Evolutionary conservation across 2,113 vertebrate species (phyloP).

Genomic region (Dendrocopos noguchii): DNA sequence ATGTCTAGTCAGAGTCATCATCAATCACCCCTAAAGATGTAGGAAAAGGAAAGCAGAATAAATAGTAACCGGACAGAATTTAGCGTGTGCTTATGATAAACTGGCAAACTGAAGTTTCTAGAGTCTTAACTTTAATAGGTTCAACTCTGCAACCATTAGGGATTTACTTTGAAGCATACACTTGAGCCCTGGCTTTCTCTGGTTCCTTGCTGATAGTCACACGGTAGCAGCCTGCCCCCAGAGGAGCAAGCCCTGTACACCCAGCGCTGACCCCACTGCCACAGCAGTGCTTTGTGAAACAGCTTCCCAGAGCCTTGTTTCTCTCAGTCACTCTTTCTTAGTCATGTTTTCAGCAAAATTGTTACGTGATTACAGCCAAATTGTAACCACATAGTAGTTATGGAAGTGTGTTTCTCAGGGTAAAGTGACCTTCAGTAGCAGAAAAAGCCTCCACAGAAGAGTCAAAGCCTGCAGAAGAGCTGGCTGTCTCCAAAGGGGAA

Average conservation of each 20-base stretch:
- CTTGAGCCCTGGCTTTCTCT: too few relatives aligned
- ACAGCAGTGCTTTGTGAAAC: too few relatives aligned
- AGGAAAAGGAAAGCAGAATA: background rate
- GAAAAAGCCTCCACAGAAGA: background rate
- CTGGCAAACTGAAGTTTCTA: background rate
- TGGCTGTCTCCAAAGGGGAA: background rate
- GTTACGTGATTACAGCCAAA: too few relatives aligned
- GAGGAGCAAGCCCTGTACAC: rapidly evolving
- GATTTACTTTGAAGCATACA: rapidly evolving
- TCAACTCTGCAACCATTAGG: rapidly evolving
- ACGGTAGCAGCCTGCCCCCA: background rate
- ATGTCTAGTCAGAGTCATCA: background rate
- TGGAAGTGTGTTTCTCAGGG: background rate
- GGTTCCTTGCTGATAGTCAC: background rate
- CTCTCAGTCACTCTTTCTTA: rapidly evolving
- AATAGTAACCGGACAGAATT: background rate
- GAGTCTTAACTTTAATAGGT: rapidly evolving
- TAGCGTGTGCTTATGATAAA: rapidly evolving
- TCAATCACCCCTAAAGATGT: background rate
- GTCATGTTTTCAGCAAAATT: background rate
- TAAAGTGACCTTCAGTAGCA: background rate
- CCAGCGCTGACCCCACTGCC: too few relatives aligned
- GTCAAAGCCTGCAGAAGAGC: background rate
- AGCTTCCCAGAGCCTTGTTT: rapidly evolving
- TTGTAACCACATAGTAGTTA: background rate